Conservation (phyloP, 2,797 vertebrate genomes). For the Mastacembelus armatus region DNA sequence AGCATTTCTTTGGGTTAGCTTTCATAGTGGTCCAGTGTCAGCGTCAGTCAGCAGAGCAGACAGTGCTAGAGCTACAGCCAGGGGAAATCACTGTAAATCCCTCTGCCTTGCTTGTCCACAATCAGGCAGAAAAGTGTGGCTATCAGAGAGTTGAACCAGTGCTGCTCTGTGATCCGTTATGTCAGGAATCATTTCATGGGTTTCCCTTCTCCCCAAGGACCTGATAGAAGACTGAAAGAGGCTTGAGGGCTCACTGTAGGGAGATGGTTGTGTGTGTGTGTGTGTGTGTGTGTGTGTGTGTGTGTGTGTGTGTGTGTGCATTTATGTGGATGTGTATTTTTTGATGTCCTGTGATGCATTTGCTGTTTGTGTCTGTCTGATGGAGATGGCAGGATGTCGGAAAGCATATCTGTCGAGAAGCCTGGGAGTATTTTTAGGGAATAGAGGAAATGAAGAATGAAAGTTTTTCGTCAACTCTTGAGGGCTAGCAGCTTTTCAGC, state of each 20-base stretch:
- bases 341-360: conserved; percentile 13
- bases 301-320: neutral
- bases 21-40: conserved; percentile 28
- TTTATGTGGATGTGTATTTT: conserved; percentile 1
- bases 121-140: conserved; percentile 73
- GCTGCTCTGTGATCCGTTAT: conserved; percentile 70
- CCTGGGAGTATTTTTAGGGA: conserved; percentile 35
- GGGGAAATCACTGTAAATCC: conserved; percentile 74
- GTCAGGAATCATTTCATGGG: conserved; percentile 77
- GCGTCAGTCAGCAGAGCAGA: conserved; percentile 57
- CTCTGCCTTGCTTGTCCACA: conserved; percentile 61
- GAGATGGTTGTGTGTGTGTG: conserved; percentile 18
- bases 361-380: conserved; percentile 28
- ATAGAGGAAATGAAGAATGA: conserved; percentile 29
- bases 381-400: conserved; percentile 13
- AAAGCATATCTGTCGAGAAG: conserved; percentile 9
- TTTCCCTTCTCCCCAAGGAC: conserved; percentile 38
- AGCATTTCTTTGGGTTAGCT: conserved; percentile 45
- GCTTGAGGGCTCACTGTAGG: conserved; percentile 47
- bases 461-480: conserved; percentile 1
- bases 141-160: conserved; percentile 70
- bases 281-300: neutral
- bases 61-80: conserved; percentile 45
- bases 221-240: conserved; percentile 47
- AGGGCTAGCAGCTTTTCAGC: conserved; percentile 3